Percentiles rank a stretch among this genome's conserved stretches.
Evolutionary conservation across 2,113 vertebrate species (phyloP).

Genomic region (Cryptotis parvus): DNA sequence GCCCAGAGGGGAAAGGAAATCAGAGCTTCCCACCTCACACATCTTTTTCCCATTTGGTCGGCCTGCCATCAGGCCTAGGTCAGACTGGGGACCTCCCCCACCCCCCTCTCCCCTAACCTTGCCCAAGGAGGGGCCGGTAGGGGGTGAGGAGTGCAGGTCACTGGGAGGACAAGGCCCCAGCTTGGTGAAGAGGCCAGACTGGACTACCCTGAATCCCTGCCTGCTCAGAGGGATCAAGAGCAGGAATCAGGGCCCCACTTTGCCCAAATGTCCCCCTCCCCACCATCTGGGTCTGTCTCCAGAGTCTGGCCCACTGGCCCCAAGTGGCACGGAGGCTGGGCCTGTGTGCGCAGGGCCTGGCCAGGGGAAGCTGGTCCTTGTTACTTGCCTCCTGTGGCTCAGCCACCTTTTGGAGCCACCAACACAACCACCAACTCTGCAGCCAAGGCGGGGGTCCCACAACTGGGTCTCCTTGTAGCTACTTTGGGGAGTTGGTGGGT

Average conservation of each 20-base stretch:
- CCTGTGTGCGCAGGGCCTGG: not conserved
- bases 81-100: constrained; percentile 2
- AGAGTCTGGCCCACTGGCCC: not conserved
- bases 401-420: not conserved
- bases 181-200: constrained; percentile 15
- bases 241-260: not conserved
- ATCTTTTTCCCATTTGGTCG: constrained; percentile 76
- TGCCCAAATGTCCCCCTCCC: not conserved
- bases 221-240: not conserved
- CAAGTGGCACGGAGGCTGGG: not conserved
- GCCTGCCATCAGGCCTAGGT: constrained; percentile 63
- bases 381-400: not conserved
- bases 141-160: constrained; percentile 51
- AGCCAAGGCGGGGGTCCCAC: not conserved
- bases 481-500: not conserved
- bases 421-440: not conserved
- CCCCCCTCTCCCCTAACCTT: not conserved
- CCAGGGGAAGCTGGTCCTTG: not conserved
- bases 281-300: not conserved
- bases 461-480: not conserved
- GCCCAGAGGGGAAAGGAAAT: constrained; percentile 68
- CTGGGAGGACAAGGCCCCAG: constrained; percentile 64
- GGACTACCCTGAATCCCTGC: constrained; percentile 32
- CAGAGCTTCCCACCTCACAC: constrained; percentile 74
- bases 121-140: not conserved